Evolutionary conservation across 2,113 vertebrate genomes (phyloP).

Genomic region (Otus sunia): DNA sequence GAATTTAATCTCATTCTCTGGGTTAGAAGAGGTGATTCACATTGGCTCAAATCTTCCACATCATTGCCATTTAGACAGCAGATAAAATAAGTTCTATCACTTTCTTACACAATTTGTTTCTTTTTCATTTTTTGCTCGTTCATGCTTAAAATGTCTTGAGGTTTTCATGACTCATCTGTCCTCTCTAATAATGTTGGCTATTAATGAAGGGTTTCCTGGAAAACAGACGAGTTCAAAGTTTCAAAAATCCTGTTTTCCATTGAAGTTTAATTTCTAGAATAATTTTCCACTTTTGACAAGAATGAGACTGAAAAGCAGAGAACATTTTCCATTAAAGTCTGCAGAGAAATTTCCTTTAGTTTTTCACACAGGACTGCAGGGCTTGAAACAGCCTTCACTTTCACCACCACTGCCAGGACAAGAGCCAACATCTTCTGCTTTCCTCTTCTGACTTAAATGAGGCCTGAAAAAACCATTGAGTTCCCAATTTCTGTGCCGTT

Average conservation of each 20-base stretch:
- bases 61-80: not conserved
- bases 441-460: not conserved
- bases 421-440: slow-evolving; percentile 21
- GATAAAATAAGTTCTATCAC: not conserved
- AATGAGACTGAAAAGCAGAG: slow-evolving; percentile 15
- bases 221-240: slow-evolving; percentile 19
- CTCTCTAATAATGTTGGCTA: slow-evolving; percentile 24
- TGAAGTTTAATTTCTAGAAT: slow-evolving; percentile 56
- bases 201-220: slow-evolving; percentile 52
- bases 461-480: not conserved
- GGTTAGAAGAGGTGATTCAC: not conserved
- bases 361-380: not conserved
- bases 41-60: not conserved
- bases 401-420: slow-evolving; percentile 3
- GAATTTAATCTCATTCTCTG: not conserved
- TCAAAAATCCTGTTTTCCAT: slow-evolving; percentile 20
- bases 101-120: not conserved
- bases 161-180: slow-evolving; percentile 37
- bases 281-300: slow-evolving; percentile 41
- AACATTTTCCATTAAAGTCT: slow-evolving; percentile 44
- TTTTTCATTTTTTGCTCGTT: slow-evolving; percentile 10
- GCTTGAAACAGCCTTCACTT: slow-evolving; percentile 19
- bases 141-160: slow-evolving; percentile 16
- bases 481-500: not conserved
- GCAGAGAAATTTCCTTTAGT: slow-evolving; percentile 25